phyloP scores from a whole-genome alignment of 1,140 invertebrate species.

The Anoplolepis gracilipes region DNA sequence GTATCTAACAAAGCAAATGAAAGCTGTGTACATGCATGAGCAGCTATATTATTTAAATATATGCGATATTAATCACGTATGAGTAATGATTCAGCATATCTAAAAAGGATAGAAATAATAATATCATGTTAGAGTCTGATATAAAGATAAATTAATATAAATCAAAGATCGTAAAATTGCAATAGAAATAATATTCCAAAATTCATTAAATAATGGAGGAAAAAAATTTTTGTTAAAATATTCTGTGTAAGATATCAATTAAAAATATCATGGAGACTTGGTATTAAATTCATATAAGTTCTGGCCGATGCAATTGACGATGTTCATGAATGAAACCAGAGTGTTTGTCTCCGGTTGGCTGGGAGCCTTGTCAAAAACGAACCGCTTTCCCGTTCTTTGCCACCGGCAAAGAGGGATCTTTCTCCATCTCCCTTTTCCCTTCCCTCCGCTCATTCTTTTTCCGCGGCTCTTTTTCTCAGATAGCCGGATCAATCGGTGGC shows the following conservation, averaged over 20 bases:
- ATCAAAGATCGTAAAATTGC: not conserved
- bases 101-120: not conserved
- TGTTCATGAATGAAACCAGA: slow-evolving; percentile 10
- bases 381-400: not conserved
- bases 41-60: not conserved
- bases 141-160: not conserved
- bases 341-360: not conserved
- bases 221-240: no score
- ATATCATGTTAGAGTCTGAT: not conserved
- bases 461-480: slow-evolving; percentile 43
- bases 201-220: no score
- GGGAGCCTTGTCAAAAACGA: slow-evolving; percentile 32
- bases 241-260: not conserved
- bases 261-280: not conserved
- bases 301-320: not conserved
- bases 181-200: not conserved
- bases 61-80: not conserved
- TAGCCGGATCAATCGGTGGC: slow-evolving; percentile 57
- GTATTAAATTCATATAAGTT: not conserved
- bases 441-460: not conserved
- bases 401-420: not conserved
- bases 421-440: not conserved
- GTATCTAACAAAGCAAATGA: not conserved
- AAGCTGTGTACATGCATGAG: not conserved
- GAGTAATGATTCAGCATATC: not conserved